Base-by-base conservation (phyloP, 2,113 vertebrate species). In the Amphiprion ocellaris region DNA sequence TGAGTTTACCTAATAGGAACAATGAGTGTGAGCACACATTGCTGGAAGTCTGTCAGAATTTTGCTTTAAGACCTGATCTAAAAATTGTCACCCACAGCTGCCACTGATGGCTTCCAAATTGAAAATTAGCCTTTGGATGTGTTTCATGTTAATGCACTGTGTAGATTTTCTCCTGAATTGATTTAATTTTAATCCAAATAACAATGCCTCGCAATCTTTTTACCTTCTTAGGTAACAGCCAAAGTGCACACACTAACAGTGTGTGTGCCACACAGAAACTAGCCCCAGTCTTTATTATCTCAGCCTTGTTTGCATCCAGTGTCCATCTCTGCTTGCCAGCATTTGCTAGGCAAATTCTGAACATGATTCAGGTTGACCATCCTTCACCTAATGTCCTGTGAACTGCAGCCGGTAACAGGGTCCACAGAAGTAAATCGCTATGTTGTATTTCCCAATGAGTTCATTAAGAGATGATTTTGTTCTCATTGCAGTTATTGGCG, bases 311-410 rank as follows among this genome's bases (percentile, higher is more conserved):
- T 94, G 90, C 89, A 89, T 93, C 39, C 54, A 24, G 61, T 11
- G 69, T 77, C 79, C 55, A 7, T 65, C 77, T 37, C 77, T 85
- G 82, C 86, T 65, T 16, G 19, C 72, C 73, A 60, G 81, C 37
- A 87, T 93, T 94, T 94, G 90, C 77, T 88, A 90, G 76, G 64
- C 92, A 94, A 94, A 94, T 93, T 44, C 2, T 53, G 11, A 8
- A 3, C 81, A 79, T 16, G 79, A 69, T 70, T 80, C 68, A 62
- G 75, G 73, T 63, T 37, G 58, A 76, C 69, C 80, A 69, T 49
- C 54, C 28, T 65, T 86, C 68, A 56, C 15, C 80, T 86, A 12
- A 65, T 70, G 65, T 67, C 80, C 68, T 39, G 12, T 69, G 71
- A 10, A 19, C 66, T 70, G 17, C 65, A 46, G 44, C 21, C 53